phyloP scores from a whole-genome alignment of 2,888 invertebrate species.

The Tipula helvola region DNA sequence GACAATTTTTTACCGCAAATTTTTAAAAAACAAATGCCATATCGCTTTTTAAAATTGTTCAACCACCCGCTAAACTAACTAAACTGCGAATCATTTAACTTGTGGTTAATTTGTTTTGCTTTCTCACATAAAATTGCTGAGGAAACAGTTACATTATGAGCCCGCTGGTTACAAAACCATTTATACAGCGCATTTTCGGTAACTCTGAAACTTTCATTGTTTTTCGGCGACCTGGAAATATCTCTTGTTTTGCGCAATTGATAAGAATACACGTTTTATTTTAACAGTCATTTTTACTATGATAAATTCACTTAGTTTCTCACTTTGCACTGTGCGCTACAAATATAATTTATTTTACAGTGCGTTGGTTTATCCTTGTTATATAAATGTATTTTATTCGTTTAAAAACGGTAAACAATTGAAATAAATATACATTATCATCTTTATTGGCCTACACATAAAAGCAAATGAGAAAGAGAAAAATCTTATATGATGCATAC shows the following conservation, averaged over 20 bases:
- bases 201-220: conserved; percentile 11
- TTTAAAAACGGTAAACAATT: no score
- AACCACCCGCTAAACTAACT: conserved; percentile 11
- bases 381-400: no score
- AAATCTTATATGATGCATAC: no score
- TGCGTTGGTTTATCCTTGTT: no score
- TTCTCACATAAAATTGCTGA: conserved; percentile 5
- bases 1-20: not conserved
- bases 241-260: not conserved
- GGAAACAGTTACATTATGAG: not conserved
- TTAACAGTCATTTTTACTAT: not conserved
- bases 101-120: conserved; percentile 14
- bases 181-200: conserved; percentile 15
- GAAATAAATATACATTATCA: no score
- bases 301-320: no score
- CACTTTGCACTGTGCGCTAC: no score
- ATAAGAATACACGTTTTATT: not conserved
- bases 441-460: no score
- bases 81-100: conserved; percentile 8
- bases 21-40: not conserved
- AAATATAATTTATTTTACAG: no score
- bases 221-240: conserved; percentile 10
- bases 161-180: conserved; percentile 12
- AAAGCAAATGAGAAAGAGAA: no score
- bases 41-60: conserved; percentile 10